Evolutionary conservation across 2,113 vertebrate genomes (phyloP).

Genomic region (Psilopsiagon aurifrons): DNA sequence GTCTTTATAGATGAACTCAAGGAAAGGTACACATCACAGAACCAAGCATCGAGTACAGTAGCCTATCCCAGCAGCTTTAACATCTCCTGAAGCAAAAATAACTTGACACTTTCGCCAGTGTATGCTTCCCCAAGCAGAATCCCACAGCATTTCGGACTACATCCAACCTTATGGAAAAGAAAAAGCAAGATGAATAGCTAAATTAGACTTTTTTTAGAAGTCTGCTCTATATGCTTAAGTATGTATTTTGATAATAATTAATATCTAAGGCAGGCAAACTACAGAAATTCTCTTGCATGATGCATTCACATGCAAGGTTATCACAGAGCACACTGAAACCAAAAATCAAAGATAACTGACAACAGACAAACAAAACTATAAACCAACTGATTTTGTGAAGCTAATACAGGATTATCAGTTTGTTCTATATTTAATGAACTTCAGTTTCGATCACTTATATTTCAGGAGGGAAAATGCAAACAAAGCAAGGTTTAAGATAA

Average conservation of each 20-base stretch:
- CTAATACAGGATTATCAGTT: background rate
- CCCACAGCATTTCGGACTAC: conserved; percentile 8
- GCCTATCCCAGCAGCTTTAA: conserved; percentile 74
- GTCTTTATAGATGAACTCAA: conserved; percentile 43
- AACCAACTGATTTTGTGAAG: background rate
- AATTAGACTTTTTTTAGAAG: background rate
- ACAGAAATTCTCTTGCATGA: background rate
- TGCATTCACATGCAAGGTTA: background rate
- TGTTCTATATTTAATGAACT: background rate
- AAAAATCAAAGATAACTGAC: background rate
- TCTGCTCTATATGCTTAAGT: background rate
- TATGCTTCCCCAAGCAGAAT: conserved; percentile 2
- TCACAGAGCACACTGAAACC: background rate
- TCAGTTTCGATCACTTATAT: background rate
- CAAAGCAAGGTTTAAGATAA: background rate
- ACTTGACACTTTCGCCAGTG: conserved; percentile 35
- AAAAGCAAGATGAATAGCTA: background rate
- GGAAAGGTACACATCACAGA: conserved; percentile 38
- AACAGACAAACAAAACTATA: background rate
- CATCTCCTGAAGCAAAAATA: conserved; percentile 65
- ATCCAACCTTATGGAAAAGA: conserved; percentile 33
- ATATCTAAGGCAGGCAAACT: background rate
- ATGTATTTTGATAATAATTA: background rate
- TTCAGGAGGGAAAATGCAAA: background rate
- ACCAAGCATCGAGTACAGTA: conserved; percentile 59